phyloP scores from a whole-genome alignment of 2,888 invertebrate species.

The Merodon equestris region DNA sequence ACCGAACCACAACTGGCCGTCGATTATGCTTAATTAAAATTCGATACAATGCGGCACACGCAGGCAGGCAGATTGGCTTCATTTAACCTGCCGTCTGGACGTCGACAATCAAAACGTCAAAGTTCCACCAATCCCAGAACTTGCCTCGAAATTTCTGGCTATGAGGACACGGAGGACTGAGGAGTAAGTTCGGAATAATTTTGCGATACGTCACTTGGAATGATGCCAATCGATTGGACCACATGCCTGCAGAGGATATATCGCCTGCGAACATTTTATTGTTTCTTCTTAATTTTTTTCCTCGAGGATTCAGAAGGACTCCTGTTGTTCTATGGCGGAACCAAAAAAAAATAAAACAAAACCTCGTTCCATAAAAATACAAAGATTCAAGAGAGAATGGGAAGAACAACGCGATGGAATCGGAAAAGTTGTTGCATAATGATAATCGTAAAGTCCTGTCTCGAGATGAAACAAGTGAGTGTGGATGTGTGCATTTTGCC shows the following conservation, averaged over 20 bases:
- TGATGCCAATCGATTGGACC: slow-evolving; percentile 57
- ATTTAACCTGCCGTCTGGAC: not conserved
- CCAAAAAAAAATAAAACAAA: not conserved
- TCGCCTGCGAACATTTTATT: slow-evolving; percentile 2
- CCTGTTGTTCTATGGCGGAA: not conserved
- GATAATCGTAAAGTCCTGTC: slow-evolving; percentile 57
- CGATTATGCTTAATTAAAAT: slow-evolving; percentile 37
- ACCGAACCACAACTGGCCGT: not conserved
- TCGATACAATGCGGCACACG: slow-evolving; percentile 21
- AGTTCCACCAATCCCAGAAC: not conserved
- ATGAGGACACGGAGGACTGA: no score
- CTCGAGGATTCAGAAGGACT: not conserved
- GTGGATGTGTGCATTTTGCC: slow-evolving; percentile 1
- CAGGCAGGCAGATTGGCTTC: not conserved
- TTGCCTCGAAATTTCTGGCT: no score
- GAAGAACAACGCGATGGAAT: slow-evolving; percentile 19
- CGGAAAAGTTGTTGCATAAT: slow-evolving; percentile 55
- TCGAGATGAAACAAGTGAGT: slow-evolving; percentile 7
- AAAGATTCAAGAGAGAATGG: slow-evolving; percentile 11
- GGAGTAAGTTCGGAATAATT: slow-evolving; percentile 15
- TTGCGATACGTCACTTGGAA: slow-evolving; percentile 60
- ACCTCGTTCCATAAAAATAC: slow-evolving; percentile 15
- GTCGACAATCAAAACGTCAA: not conserved
- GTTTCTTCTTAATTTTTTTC: slow-evolving; percentile 6
- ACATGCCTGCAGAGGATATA: slow-evolving; percentile 29